Conservation (phyloP, 1,140 invertebrate genomes). For the Archivesica marissinica region DNA sequence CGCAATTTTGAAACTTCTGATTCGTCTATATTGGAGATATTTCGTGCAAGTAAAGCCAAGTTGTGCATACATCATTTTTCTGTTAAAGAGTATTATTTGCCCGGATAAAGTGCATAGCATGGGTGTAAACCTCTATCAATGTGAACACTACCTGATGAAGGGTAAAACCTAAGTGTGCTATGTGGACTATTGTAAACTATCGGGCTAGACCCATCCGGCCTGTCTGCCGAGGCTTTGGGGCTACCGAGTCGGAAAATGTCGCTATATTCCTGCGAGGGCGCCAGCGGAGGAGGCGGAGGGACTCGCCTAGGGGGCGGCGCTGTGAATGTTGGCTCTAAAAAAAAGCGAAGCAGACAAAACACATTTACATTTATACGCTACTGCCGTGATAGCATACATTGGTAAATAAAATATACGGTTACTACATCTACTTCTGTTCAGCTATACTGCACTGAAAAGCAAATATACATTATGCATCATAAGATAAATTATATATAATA, state of each 20-base stretch:
- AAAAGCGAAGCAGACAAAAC: conserved; percentile 61
- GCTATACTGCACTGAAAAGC: neutral
- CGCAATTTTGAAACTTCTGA: no score
- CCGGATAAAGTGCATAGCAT: conserved; percentile 52
- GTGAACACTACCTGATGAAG: conserved; percentile 56
- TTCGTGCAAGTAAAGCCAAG: no score
- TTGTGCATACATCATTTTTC: no score
- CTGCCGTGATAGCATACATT: neutral
- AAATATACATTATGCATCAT: no score
- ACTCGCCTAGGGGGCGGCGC: conserved; percentile 63
- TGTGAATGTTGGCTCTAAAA: conserved; percentile 62
- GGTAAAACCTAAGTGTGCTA: conserved; percentile 62
- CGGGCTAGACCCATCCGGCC: conserved; percentile 54
- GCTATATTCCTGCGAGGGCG: conserved; percentile 67
- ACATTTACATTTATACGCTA: conserved; percentile 22
- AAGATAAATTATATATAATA: neutral
- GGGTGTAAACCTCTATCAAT: conserved; percentile 34
- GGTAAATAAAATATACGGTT: neutral
- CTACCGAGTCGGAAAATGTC: conserved; percentile 64
- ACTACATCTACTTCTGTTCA: neutral
- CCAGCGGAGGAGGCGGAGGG: conserved; percentile 48
- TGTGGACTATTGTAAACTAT: conserved; percentile 63
- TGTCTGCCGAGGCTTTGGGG: conserved; percentile 40
- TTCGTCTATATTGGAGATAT: no score
- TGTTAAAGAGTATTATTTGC: neutral